A percentile compares a stretch with the other conserved stretches of the same genome.
phyloP scores from a whole-genome alignment of 2,797 vertebrate species.

The Semaprochilodus insignis region DNA sequence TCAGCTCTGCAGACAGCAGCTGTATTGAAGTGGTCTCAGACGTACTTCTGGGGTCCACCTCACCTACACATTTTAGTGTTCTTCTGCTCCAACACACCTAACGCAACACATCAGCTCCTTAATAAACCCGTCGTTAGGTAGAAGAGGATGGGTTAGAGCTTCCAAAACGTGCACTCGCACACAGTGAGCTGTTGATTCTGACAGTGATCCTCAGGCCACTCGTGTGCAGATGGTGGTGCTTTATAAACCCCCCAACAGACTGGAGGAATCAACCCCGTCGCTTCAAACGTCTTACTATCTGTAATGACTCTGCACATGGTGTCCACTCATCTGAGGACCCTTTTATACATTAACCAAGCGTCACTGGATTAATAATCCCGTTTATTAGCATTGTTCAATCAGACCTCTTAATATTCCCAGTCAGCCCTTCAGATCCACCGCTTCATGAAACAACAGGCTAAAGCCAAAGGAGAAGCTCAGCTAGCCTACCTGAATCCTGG shows the following conservation, averaged over 20 bases:
- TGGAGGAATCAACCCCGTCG: background rate
- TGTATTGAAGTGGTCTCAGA: no score
- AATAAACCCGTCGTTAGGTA: no score
- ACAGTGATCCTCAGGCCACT: background rate
- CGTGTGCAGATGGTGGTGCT: background rate
- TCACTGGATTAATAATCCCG: background rate
- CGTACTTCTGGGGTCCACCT: no score
- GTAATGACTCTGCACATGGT: background rate
- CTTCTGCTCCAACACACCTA: no score
- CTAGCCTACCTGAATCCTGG: conserved; percentile 88
- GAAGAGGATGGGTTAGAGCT: background rate
- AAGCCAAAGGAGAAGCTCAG: background rate
- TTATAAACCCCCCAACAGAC: background rate
- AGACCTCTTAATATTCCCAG: background rate
- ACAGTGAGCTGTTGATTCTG: no score
- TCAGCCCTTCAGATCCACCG: background rate
- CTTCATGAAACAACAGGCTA: background rate
- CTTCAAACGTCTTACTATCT: background rate
- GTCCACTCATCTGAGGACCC: background rate
- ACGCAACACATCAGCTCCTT: no score
- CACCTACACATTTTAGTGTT: no score
- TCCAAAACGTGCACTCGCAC: background rate
- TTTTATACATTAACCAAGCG: background rate
- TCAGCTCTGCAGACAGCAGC: no score
- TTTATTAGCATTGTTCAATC: background rate